Conservation (phyloP, 2,888 invertebrate species). For the Ophraella communa region DNA sequence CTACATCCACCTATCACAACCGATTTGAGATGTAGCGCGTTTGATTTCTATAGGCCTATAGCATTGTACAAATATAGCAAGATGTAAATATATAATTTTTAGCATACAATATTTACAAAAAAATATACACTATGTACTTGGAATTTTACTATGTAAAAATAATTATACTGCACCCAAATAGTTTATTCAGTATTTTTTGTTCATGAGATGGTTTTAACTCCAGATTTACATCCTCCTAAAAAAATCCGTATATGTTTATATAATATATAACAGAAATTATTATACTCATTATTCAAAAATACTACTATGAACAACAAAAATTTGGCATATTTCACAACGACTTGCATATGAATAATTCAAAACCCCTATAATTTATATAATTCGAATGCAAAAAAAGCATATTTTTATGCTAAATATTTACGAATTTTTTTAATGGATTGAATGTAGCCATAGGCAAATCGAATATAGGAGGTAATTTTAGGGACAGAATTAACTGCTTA, state of each 20-base stretch:
- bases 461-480: not conserved
- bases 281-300: too few species aligned
- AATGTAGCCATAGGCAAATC: not conserved
- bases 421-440: not conserved
- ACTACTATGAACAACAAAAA: too few species aligned
- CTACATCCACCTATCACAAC: slow-evolving; percentile 50
- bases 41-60: slow-evolving; percentile 58
- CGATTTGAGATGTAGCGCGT: slow-evolving; percentile 48
- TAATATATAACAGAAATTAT: too few species aligned
- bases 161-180: slow-evolving; percentile 53
- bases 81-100: slow-evolving; percentile 53
- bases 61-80: slow-evolving; percentile 61
- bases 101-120: slow-evolving; percentile 59
- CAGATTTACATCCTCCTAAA: not conserved
- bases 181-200: slow-evolving; percentile 32
- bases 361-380: too few species aligned
- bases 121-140: slow-evolving; percentile 58
- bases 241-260: not conserved
- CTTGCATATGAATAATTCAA: too few species aligned
- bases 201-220: slow-evolving; percentile 22
- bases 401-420: too few species aligned
- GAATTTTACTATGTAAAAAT: slow-evolving; percentile 55
- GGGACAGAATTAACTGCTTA: too few species aligned
- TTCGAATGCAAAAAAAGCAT: too few species aligned
- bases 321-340: too few species aligned